Base-by-base conservation (phyloP, 2,888 invertebrate genomes). In the Geophilus truncorum region DNA sequence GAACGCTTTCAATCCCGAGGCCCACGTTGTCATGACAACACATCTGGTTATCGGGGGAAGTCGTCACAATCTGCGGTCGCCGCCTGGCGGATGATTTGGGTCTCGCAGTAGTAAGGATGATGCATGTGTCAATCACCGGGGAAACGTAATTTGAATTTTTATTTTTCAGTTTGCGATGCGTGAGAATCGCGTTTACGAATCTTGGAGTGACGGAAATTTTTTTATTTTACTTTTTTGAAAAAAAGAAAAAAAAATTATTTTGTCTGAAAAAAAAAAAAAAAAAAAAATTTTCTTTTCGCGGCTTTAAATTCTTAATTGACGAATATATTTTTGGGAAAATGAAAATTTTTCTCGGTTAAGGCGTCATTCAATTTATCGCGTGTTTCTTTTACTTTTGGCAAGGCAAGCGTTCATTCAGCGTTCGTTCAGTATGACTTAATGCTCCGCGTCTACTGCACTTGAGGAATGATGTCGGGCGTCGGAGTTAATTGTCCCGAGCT, bases 11-110 rank as follows among this genome's bases (percentile, higher is more conserved):
- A 79, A 79, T 51, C 79, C 79, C 25, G 51, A 23, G 51, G 32
- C 51, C 79, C 79, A 32, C 28, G 79, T 79, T 51, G 79, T 51
- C 79, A 51, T 79, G 79, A 51, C 45, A 79, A 79, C 79, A 40
- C 51, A 79, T 79, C 51, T 51, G 79, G 79, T 79, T 79, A 79
- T 79, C 79, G 32, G 45, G 79, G 79, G 12, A 79, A 79, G 25
- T 36, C 51, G 51, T 51, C 51, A 51, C 5, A 51, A 51, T 51
- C 51, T 51, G 51, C 51, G 51, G 51, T 51, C n/a, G 51, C 51
- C 51, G 51, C 51, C 51, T 51, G 18, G 51, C 51, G 51, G 51
- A 51, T 51, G 51, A 51, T 51, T 51, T 51, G 21, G 21, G 51
- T 51, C 51, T 51, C 51, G 51, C 51, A 5, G 51, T 51, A 51